Evolutionary conservation across 1,140 invertebrate species (phyloP).

Genomic region (Eumeta japonica): DNA sequence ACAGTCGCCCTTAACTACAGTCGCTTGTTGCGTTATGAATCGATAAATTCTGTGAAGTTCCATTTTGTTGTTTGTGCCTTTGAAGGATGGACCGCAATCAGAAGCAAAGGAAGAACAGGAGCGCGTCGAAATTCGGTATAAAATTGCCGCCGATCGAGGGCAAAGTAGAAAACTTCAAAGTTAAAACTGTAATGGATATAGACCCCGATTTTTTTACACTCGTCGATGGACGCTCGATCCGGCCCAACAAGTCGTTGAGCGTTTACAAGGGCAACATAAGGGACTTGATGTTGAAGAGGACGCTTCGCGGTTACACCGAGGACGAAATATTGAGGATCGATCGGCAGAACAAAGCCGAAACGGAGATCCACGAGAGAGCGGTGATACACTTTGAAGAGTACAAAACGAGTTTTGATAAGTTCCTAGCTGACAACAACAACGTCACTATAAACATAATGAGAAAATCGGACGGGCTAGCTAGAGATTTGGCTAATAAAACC

Average conservation of each 20-base stretch:
- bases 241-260: conserved; percentile 53
- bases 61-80: too few relatives aligned
- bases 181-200: conserved; percentile 58
- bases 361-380: conserved; percentile 54
- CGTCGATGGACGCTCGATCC: conserved; percentile 56
- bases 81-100: too few relatives aligned
- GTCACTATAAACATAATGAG: conserved; percentile 59
- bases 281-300: conserved; percentile 55
- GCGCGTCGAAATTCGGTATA: too few relatives aligned
- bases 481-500: conserved; percentile 49
- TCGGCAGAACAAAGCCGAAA: conserved; percentile 61
- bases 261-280: conserved; percentile 61
- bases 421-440: conserved; percentile 62
- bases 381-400: conserved; percentile 59
- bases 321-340: conserved; percentile 64
- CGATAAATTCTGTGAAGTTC: too few relatives aligned
- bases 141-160: conserved; percentile 36
- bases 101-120: too few relatives aligned
- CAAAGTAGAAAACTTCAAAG: conserved; percentile 15
- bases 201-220: conserved; percentile 64
- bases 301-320: conserved; percentile 58
- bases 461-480: conserved; percentile 52
- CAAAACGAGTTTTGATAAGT: conserved; percentile 63
- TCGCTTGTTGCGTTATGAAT: too few relatives aligned
- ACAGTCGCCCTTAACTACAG: too few relatives aligned